Base-by-base conservation (phyloP, 1,140 invertebrate genomes). In the Pogonus chalceus region DNA sequence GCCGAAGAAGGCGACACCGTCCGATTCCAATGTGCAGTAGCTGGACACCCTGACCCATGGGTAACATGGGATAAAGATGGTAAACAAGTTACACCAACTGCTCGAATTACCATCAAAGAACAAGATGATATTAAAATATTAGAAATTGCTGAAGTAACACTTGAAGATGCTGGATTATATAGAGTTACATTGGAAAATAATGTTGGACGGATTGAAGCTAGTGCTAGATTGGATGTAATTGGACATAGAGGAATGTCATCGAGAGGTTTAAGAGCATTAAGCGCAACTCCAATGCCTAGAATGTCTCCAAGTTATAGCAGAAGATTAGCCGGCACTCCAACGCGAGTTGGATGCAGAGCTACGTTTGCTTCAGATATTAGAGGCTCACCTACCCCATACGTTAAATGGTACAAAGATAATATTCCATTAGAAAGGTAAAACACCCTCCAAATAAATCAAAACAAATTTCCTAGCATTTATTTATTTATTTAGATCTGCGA, bases 41-140 rank as follows among this genome's bases (percentile, higher is more conserved):
- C 79, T 4, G 88, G 88, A 1, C 76, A 88, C 59, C 88, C 88
- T 0, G 70, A 78, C 0, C 88, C 88, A 0, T 87, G 83, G 83
- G 77, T 82, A 0, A 79, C 78, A 2, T 91, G 89, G 89, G 85
- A 89, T 62, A 90, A 90, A 63, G 83, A 90, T 60, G 82, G 84
- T 2, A 56, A 74, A 2, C 70, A 77, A 16, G 75, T 88, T 2
- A 82, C 77, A 0, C 79, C 80, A 1, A 80, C 77, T 0, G 68
- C 79, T 0, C 76, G 86, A 35, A 78, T 88, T 4, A 77, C 74
- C 1, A 77, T 90, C 2, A 82, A 78, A 39, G 88, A 91, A 64
- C 78, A 80, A 35, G 85, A 90, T 54, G 88, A 91, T 72, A 62
- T 80, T 51, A 73, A 84, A 35, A 80, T 84, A 26, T 72, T 96